Base-by-base conservation (phyloP, 2,113 vertebrate genomes). In the Xiphophorus hellerii region DNA sequence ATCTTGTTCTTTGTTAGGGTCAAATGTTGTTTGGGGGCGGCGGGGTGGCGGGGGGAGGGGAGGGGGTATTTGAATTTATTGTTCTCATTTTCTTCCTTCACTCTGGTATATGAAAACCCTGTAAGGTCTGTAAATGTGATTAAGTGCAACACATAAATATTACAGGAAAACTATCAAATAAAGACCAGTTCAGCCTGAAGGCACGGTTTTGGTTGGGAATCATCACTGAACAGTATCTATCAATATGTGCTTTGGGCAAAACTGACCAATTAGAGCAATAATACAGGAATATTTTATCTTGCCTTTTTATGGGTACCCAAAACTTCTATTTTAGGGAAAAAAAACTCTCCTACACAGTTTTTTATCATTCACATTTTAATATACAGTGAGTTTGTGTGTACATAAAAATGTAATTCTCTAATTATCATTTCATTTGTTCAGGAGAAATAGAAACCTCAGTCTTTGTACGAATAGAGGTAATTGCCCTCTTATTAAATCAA, bases 71-170 rank as follows among this genome's bases (percentile, higher is more conserved):
- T 82, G 71, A 15, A 62, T 76, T 84, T 81, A 69, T 74, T 61
- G 31, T 39, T 77, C 74, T 64, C 17, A 51, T 65, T 48, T 44
- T 37, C 66, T 66, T 66, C 9, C n/a, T 61, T 39, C 30, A 31
- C 8, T 62, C 58, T 71, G n/a, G 61, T 4, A 31, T 51, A 8
- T 25, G 14, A 4, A 60, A 42, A 31, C 39, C 73, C 35, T 78
- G 35, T 13, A 61, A 74, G 63, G 69, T 51, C 27, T 66, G 29
- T 65, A 74, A 66, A 37, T 77, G 74, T 78, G 78, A 76, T 86
- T 80, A 84, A 77, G 25, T 33, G 62, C 31, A 54, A 66, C 27
- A 74, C 82, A 77, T 61, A 71, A 74, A 78, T 68, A 73, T 62
- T 66, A 39, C 12, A 20, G 9, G 66, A 8, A 62, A 72, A 78